These are phyloP conservation scores for Cynopterus sphinx DNA, from an alignment of 2,797 vertebrate species.

Conservation along the genomic window DNA sequence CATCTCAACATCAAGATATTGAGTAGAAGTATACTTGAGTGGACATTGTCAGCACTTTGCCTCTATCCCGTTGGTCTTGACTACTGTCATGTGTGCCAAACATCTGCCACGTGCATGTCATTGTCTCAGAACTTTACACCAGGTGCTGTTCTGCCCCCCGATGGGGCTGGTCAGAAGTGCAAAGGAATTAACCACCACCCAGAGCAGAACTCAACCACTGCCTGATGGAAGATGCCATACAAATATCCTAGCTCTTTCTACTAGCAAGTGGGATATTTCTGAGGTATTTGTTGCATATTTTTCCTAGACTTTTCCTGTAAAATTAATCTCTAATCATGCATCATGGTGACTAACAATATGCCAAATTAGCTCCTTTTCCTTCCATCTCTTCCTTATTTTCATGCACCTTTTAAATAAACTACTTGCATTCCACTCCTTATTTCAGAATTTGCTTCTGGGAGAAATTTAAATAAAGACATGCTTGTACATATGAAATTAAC, in stretches of 20 bases:
- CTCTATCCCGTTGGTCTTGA: not conserved
- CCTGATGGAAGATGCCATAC: not conserved
- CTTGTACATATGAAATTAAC: not conserved
- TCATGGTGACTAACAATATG: not conserved
- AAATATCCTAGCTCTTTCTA: not conserved
- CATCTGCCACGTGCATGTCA: not conserved
- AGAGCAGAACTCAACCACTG: rapidly evolving
- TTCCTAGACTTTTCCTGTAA: not conserved
- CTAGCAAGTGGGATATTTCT: not conserved
- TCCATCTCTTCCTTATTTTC: not conserved
- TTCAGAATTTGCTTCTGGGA: not conserved
- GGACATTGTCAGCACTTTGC: not conserved
- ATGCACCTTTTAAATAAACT: not conserved
- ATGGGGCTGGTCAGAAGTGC: not conserved
- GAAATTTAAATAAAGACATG: not conserved
- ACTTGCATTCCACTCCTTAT: not conserved
- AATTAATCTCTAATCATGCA: not conserved
- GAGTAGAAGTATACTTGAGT: not conserved
- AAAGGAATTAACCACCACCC: not conserved
- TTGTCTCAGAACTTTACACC: not conserved
- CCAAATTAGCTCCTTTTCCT: not conserved
- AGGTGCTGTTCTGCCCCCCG: not conserved
- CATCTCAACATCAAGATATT: not conserved
- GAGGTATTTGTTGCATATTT: rapidly evolving
- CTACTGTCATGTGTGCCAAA: rapidly evolving